Evolutionary conservation across 2,113 vertebrate genomes (phyloP).

Genomic region (Pampusana beccarii): DNA sequence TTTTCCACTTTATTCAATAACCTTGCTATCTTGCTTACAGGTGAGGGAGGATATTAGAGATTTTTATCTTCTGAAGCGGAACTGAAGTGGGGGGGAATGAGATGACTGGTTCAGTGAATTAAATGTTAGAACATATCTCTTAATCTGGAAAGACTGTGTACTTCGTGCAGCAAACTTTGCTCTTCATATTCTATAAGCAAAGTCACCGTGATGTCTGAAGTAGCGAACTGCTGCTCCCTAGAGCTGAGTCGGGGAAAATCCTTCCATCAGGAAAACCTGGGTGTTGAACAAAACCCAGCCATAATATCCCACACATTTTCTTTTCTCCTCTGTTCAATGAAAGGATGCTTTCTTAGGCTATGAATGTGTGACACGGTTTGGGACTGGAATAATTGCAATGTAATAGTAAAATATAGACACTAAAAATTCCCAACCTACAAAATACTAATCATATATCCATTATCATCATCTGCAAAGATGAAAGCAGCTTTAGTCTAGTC

Average conservation of each 20-base stretch:
- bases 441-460: background rate
- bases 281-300: background rate
- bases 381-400: background rate
- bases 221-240: slow-evolving; percentile 15
- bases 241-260: background rate
- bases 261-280: background rate
- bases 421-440: background rate
- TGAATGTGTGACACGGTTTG: background rate
- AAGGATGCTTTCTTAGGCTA: background rate
- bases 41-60: background rate
- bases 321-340: background rate
- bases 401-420: background rate
- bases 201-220: background rate
- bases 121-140: background rate
- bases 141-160: background rate
- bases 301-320: background rate
- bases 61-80: background rate
- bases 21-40: background rate
- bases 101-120: background rate
- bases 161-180: background rate
- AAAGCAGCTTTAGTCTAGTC: background rate
- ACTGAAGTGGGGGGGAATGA: background rate
- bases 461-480: background rate
- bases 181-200: background rate
- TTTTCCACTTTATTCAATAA: background rate